Base-by-base conservation (phyloP, 2,888 invertebrate genomes). In the Dorcus parallelipipedus region DNA sequence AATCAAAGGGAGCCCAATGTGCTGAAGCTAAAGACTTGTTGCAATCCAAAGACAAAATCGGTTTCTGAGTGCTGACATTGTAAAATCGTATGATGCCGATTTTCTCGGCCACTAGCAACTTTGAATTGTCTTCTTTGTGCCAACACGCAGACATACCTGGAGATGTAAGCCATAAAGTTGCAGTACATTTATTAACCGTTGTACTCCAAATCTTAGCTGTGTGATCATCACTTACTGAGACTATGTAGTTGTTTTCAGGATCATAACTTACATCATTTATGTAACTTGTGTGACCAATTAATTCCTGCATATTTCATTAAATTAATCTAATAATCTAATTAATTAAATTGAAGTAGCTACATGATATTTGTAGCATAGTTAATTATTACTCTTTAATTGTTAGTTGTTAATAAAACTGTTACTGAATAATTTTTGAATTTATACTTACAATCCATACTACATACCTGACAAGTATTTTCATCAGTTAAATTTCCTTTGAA, bases 181-280 rank as follows among this genome's bases (percentile, higher is more conserved):
- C 79, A 23, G 82, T 74, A 66, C 82, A 81, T 64, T 81, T 80
- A 40, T 79, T 78, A 38, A 82, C 79, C 7, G 80, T 78, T 3
- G 80, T 73, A 38, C 78, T 76, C 90, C 90, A 91, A 33, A 91
- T 77, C 68, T 84, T 83, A 68, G 89, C 89, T 0, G 88, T 86
- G 64, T 86, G 84, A 74, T 91, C 91, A 77, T 91, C 91, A 65
- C 90, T 86, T 1, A 86, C 86, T n/a, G 89, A 89, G 10, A 88
- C 90, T 52, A 91, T 73, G 65, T 83, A 81, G 56, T 83, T 83
- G 26, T 89, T 89, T 56, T 86, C 85, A 9, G 86, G 83, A 69
- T 90, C 88, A 80, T 86, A 91, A 8, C 84, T 80, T 17, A 90
- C 73, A 62, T 84, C 83, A 74, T 91, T 91, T 9, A 90, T 80